These are phyloP conservation scores for Leptobrachium leishanense DNA, from an alignment of 2,113 vertebrate species.

Conservation along the genomic window DNA sequence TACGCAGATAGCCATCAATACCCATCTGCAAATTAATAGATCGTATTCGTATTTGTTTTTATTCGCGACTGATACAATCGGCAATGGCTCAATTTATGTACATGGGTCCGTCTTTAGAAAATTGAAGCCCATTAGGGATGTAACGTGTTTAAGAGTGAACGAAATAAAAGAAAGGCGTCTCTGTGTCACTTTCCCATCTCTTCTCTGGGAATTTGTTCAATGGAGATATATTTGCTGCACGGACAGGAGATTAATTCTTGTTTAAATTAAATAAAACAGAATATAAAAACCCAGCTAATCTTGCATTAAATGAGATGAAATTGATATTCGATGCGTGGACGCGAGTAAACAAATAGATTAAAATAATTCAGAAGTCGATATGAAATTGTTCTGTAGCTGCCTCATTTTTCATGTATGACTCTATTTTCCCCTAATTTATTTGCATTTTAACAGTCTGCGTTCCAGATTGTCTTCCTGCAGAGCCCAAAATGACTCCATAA, in stretches of 20 bases:
- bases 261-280: neutral
- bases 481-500: too few relatives aligned
- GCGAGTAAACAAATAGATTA: neutral
- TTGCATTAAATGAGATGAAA: neutral
- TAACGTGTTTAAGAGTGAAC: slow-evolving; percentile 2
- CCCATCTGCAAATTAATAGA: slow-evolving; percentile 26
- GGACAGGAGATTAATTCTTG: neutral
- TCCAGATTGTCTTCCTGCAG: too few relatives aligned
- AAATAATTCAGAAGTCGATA: neutral
- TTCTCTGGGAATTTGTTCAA: neutral
- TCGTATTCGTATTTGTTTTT: slow-evolving; percentile 4
- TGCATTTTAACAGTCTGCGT: neutral
- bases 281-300: neutral
- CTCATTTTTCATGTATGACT: neutral
- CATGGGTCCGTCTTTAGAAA: slow-evolving; percentile 1
- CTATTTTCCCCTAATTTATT: neutral
- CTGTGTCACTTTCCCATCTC: neutral
- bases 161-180: neutral
- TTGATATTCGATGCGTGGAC: neutral
- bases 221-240: neutral
- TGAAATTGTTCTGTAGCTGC: neutral
- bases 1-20: slow-evolving; percentile 17
- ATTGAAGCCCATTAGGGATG: slow-evolving; percentile 1
- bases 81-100: slow-evolving; percentile 10
- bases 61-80: slow-evolving; percentile 2